Evolutionary conservation across 2,797 vertebrate species (phyloP), one percentile per base, ranked within the genome.

Genomic region (Harpagifer antarcticus): DNA sequence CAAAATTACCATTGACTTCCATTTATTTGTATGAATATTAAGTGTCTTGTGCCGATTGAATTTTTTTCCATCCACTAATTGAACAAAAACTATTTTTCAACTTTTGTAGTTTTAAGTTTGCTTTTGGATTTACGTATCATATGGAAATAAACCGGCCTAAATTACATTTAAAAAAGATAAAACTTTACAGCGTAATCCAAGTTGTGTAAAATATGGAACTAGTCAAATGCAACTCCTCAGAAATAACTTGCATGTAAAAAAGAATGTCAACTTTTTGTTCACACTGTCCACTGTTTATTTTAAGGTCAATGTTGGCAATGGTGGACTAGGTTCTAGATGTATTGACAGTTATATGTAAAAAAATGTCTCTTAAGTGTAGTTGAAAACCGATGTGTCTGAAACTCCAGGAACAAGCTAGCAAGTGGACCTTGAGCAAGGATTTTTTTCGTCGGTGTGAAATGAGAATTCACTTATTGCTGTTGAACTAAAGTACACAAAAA

Each of bases 401-500:
- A 40, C 27, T 42, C 5, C 10, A 55, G 53, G 33, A 19, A 45
- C 44, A 42, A 43, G 9, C 2, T 11, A 12, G 33, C 17, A 61
- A 19, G 19, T 23, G 3, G 5, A 47, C 12, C 3, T 45, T 37
- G 33, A 37, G 33, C 33, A 37, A 37, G 33, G 33, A 37, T 27
- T 14, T 2, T 20, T 37, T 20, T 42, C 15, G 20, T 11, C 13
- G 5, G 42, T 68, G 19, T 44, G 13, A 57, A 20, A 20, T 31
- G 0, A 33, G 9, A 15, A 11, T 48, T 50, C 6, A 19, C 8
- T n/a, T 5, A 54, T 20, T 10, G 19, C 12, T 5, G 20, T 23
- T 47, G 19, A 27, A n/a, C n/a, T 74, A 19, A 52, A 71, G 12
- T 19, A 58, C 31, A 62, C 8, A 81, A 37, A 37, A n/a, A 48